Evolutionary conservation across 2,113 vertebrate species (phyloP).

Genomic region (Apistogramma diplotaenia): DNA sequence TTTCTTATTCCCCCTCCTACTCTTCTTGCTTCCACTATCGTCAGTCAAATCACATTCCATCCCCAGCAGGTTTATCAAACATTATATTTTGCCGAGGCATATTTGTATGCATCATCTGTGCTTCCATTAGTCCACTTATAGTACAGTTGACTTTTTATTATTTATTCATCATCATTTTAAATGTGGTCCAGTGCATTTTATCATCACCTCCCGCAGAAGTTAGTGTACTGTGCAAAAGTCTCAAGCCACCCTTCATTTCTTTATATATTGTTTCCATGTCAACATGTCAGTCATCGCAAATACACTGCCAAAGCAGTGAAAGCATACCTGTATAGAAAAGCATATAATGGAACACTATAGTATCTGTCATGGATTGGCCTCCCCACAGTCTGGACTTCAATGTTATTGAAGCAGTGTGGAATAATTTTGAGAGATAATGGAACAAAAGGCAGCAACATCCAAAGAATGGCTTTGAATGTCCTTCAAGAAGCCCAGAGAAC

Average conservation of each 20-base stretch:
- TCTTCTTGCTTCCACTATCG: background rate
- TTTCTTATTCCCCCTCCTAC: background rate
- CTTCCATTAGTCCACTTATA: background rate
- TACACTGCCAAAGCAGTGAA: too few relatives aligned
- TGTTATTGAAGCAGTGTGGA: background rate
- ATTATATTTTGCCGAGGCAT: background rate
- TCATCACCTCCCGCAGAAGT: background rate
- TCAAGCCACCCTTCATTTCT: background rate
- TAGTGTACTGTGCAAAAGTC: background rate
- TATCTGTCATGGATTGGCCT: too few relatives aligned
- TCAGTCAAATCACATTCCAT: slow-evolving; percentile 2
- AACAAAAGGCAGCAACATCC: background rate
- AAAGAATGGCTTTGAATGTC: background rate
- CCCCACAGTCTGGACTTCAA: background rate
- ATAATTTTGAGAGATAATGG: background rate
- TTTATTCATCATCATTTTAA: background rate
- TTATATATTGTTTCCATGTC: background rate
- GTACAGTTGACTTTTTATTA: background rate
- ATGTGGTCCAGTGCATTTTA: background rate
- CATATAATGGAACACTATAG: too few relatives aligned
- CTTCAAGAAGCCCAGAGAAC: background rate
- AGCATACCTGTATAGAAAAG: too few relatives aligned
- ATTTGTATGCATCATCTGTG: background rate
- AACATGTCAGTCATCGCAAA: background rate
- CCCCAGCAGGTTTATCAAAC: background rate